Evolutionary conservation across 2,888 invertebrate species (phyloP).

Genomic region (Eueremaeus valkanovi): DNA sequence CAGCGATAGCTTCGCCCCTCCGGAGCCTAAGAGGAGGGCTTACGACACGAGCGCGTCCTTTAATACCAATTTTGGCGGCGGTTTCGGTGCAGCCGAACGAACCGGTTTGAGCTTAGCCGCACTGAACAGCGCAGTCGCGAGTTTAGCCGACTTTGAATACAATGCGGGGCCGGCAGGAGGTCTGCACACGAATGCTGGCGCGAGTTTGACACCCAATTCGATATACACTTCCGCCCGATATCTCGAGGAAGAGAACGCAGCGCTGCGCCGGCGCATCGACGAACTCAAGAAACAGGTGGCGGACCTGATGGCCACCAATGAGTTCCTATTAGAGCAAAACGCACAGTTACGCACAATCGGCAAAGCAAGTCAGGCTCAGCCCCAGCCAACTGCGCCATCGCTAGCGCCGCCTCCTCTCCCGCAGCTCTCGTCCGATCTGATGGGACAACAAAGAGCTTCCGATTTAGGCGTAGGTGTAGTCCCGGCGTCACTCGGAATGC

Average conservation of each 20-base stretch:
- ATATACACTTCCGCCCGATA: conserved; percentile 43
- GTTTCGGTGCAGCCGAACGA: conserved; percentile 23
- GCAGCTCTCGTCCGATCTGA: conserved; percentile 24
- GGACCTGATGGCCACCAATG: conserved; percentile 70
- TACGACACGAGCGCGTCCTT: conserved; percentile 11
- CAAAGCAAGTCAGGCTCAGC: neutral
- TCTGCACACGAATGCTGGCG: neutral
- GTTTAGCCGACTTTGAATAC: neutral
- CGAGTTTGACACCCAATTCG: neutral
- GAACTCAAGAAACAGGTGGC: conserved; percentile 67
- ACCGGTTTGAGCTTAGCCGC: conserved; percentile 11
- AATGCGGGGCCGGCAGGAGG: neutral
- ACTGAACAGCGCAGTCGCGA: conserved; percentile 7
- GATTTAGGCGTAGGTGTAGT: conserved; percentile 30
- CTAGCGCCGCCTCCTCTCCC: conserved; percentile 18
- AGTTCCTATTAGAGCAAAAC: conserved; percentile 72
- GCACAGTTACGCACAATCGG: conserved; percentile 60
- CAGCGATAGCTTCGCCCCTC: conserved; percentile 18
- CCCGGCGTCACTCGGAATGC: conserved; percentile 18
- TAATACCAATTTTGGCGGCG: neutral
- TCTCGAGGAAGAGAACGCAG: conserved; percentile 63
- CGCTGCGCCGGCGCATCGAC: conserved; percentile 64
- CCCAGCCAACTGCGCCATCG: neutral
- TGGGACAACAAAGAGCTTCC: conserved; percentile 19
- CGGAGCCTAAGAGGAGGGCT: conserved; percentile 30